Evolutionary conservation across 2,888 invertebrate genomes (phyloP), one percentile per base, ranked within the genome.

Genomic region (Acholoe squamosa): DNA sequence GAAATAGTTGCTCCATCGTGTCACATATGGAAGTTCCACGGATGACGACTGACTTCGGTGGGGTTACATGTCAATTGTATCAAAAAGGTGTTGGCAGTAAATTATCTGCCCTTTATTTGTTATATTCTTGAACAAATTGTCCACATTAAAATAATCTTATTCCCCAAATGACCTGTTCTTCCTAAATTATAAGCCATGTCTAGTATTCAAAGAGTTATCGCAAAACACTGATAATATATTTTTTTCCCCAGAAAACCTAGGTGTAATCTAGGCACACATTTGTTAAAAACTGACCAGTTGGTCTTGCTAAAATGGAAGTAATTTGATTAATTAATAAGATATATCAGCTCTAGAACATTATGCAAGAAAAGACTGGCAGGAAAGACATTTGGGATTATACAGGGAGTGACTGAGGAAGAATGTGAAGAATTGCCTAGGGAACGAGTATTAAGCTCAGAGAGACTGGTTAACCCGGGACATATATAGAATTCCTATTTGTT

Each of bases 1-100:
- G 86, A 86, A 86, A 28, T 86, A 86, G 86, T 86, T 86, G 86
- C 86, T 86, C 33, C 86, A 25, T 80, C 31, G 16, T 80, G 80
- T 80, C 80, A 34, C 43, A 80, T 25, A 80, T 80, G 80, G 34
- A 80, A 80, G 80, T 80, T 80, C 80, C 80, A 80, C 43, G 12
- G 80, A 80, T 80, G 80, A 34, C 80, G 33, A 34, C 43, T 43
- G 80, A 80, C 19, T 80, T 80, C 43, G 43, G 80, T 80, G 19
- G 80, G 67, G 80, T 19, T 25, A 80, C 80, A 80, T 80, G 80
- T 34, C 80, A 76, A 76, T 80, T 22, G 43, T 80, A 80, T 80
- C 80, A 80, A 80, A 43, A 43, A 34, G 80, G 80, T 80, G 80
- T 80, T 0, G 80, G 25, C 80, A 33, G 33, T n/a, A 34, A 80